Evolutionary conservation across 1,140 invertebrate species (phyloP), one percentile per base, ranked within the genome.

Genomic region (Polypedilum vanderplanki): DNA sequence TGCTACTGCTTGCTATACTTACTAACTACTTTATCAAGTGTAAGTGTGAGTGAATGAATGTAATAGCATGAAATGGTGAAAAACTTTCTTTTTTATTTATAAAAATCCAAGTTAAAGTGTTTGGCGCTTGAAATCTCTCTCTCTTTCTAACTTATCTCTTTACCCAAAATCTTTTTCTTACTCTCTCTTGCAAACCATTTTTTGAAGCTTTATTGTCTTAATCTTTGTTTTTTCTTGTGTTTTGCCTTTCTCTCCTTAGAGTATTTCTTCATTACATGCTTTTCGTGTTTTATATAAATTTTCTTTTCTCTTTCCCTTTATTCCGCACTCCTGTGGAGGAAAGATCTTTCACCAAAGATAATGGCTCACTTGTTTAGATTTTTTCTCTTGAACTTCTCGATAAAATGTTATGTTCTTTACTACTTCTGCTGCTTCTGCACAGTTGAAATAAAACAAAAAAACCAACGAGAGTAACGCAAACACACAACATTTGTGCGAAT

Each of bases 141-240:
- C 24, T 33, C 24, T 33, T 5, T 33, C 24, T 57, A 12, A 57
- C 4, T 57, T 57, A 57, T 57, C 46, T 57, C 12, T 57, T 15
- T n/a, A 12, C n/a, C n/a, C n/a, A n/a, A n/a, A 57, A 57, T 57
- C 46, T 46, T 46, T 10, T 46, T 46, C 41, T 46, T n/a, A n/a
- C n/a, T n/a, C n/a, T 33, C 24, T 33, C 24, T 33, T 33, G 24
- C 1, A 33, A 33, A 1, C 24, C 9, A 12, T 57, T n/a, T n/a
- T 57, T 57, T 57, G 46, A 57, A 57, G 46, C 46, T 57, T 57
- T 57, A 57, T 57, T 57, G 46, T 57, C 46, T 57, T 57, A 57
- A 57, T 57, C 46, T 57, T 57, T 57, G 46, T 57, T 57, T 57
- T 57, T 57, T 9, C n/a, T 57, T 15, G 12, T 57, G 46, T 15